phyloP scores from a whole-genome alignment of 2,888 invertebrate genomes.

The Hirtodrosophila trivittata region DNA sequence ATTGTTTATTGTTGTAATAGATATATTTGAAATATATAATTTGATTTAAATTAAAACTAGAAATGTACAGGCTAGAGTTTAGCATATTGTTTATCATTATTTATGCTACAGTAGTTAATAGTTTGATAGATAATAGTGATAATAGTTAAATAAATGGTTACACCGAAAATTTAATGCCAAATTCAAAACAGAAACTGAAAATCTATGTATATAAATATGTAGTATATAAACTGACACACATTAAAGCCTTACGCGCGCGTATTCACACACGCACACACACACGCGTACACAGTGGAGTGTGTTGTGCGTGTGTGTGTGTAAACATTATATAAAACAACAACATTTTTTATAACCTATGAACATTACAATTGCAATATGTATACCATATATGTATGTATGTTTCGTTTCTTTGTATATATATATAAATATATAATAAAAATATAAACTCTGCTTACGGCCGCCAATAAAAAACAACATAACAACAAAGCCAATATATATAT shows the following conservation, averaged over 20 bases:
- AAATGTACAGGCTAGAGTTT: conserved; percentile 70
- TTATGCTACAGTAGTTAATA: conserved; percentile 64
- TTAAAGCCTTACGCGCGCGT: conserved; percentile 59
- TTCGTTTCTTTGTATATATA: conserved; percentile 47
- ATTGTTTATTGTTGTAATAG: conserved; percentile 38
- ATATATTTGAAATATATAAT: conserved; percentile 76
- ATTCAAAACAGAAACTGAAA: conserved; percentile 38
- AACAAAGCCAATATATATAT: conserved; percentile 56
- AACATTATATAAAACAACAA: conserved; percentile 67
- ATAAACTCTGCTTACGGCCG: conserved; percentile 45
- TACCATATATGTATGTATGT: too few relatives aligned
- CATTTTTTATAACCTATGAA: conserved; percentile 66
- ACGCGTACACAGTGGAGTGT: too few relatives aligned
- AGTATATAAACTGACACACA: conserved; percentile 43
- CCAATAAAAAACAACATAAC: conserved; percentile 50
- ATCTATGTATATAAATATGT: conserved; percentile 16
- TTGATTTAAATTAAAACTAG: conserved; percentile 76
- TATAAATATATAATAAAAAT: conserved; percentile 58
- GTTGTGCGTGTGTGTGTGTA: conserved; percentile 28
- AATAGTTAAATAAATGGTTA: conserved; percentile 50
- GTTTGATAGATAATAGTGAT: conserved; percentile 43
- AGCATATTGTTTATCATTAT: conserved; percentile 47
- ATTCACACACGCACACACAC: conserved; percentile 25
- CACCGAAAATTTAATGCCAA: conserved; percentile 51
- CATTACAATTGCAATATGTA: too few relatives aligned